phyloP scores from a whole-genome alignment of 2,888 invertebrate genomes.

The Drosophila recens region DNA sequence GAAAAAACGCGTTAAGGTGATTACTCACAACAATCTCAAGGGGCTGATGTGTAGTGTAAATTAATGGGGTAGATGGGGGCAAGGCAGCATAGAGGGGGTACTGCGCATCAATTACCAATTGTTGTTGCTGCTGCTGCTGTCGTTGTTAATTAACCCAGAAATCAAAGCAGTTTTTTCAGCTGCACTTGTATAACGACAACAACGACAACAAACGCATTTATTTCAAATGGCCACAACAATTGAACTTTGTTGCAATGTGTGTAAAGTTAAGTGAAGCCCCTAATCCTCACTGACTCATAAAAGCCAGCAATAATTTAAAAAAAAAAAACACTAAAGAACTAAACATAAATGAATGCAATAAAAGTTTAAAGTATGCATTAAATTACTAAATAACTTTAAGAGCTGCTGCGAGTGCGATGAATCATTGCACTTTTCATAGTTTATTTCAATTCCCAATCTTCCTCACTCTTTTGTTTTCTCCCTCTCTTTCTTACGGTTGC shows the following conservation, averaged over 20 bases:
- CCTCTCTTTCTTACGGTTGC: neutral
- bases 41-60: neutral
- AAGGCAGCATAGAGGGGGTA: neutral
- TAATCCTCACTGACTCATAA: conserved; percentile 41
- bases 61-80: neutral
- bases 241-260: conserved; percentile 44
- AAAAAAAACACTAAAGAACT: conserved; percentile 10
- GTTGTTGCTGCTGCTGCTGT: conserved; percentile 44
- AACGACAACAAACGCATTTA: conserved; percentile 13
- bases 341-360: conserved; percentile 23
- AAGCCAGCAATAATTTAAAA: conserved; percentile 35
- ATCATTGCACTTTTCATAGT: conserved; percentile 27
- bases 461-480: neutral
- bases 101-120: conserved; percentile 76
- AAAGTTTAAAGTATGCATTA: conserved; percentile 30
- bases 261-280: conserved; percentile 24
- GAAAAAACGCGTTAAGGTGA: conserved; percentile 53
- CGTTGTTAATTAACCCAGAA: conserved; percentile 70
- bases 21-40: conserved; percentile 32
- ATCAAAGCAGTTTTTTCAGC: conserved; percentile 44
- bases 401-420: conserved; percentile 35
- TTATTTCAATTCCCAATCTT: neutral
- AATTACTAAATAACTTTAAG: conserved; percentile 49
- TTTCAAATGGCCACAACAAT: conserved; percentile 45
- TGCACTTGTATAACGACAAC: conserved; percentile 14